Percentiles rank a stretch among this genome's conserved stretches.
These are phyloP conservation scores for Palaemon carinicauda DNA, from an alignment of 1,140 invertebrate species.

Conservation along the genomic window DNA sequence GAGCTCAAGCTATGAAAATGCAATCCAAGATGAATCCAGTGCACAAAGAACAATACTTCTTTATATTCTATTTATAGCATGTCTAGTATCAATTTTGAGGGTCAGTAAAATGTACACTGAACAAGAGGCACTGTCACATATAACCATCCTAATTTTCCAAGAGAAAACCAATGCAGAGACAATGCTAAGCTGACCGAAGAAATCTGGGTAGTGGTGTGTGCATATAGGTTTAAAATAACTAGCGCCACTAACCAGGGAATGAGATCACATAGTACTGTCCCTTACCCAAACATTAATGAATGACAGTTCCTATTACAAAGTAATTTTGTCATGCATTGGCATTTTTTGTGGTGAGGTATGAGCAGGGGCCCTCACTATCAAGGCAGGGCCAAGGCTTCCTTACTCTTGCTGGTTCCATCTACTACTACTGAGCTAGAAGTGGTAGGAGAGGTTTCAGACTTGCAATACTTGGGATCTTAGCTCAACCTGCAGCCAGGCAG, in stretches of 20 bases:
- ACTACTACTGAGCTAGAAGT: neutral
- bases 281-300: neutral
- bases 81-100: neutral
- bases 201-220: neutral
- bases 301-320: neutral
- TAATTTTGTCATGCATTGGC: neutral
- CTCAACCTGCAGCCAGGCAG: constrained; percentile 50
- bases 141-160: neutral
- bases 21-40: neutral
- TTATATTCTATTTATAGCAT: neutral
- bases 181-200: constrained; percentile 13
- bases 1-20: constrained; percentile 23
- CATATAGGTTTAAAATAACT: neutral
- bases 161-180: neutral
- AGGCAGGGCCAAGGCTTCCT: neutral
- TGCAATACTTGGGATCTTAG: neutral
- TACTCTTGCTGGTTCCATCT: neutral
- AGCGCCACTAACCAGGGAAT: constrained; percentile 35
- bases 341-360: neutral
- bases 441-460: neutral
- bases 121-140: neutral
- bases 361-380: neutral
- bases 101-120: neutral
- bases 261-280: constrained; percentile 28
- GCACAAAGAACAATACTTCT: neutral